phyloP scores from a whole-genome alignment of 1,140 invertebrate genomes.

The Pseudachorutes palmiensis region DNA sequence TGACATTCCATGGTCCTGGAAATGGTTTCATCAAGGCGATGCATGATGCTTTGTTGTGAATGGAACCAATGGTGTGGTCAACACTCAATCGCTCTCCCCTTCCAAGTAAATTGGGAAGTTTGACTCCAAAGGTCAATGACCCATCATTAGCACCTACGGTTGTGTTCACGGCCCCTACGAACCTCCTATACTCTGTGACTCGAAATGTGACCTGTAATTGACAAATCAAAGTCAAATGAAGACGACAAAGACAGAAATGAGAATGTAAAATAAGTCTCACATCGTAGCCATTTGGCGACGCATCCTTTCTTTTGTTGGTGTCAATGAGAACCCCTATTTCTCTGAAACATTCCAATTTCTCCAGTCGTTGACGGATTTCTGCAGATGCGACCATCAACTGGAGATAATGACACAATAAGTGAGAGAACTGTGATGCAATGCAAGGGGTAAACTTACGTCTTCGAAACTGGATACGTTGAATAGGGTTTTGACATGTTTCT shows the following conservation, averaged over 20 bases:
- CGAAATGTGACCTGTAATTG: constrained; percentile 64
- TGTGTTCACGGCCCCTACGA: constrained; percentile 71
- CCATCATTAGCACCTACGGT: constrained; percentile 78
- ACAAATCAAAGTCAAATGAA: constrained; percentile 21
- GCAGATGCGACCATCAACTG: constrained; percentile 47
- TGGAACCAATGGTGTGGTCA: constrained; percentile 67
- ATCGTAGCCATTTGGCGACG: constrained; percentile 68
- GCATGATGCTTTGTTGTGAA: constrained; percentile 62
- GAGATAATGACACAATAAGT: constrained; percentile 12
- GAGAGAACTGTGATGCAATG: constrained; percentile 45
- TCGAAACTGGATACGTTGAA: constrained; percentile 57
- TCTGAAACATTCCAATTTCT: constrained; percentile 71
- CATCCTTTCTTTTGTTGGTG: constrained; percentile 60
- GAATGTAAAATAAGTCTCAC: constrained; percentile 43
- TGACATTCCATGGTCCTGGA: constrained; percentile 47
- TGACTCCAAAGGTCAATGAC: constrained; percentile 59
- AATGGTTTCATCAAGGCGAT: constrained; percentile 68
- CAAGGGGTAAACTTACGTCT: constrained; percentile 48
- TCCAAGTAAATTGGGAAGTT: constrained; percentile 70
- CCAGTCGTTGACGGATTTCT: constrained; percentile 57
- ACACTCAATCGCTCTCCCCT: constrained; percentile 65
- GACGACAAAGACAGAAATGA: constrained; percentile 11
- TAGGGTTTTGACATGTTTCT: constrained; percentile 58
- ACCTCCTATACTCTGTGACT: constrained; percentile 62
- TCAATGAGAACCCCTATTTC: constrained; percentile 72